Evolutionary conservation across 2,797 vertebrate species (phyloP).

Genomic region (Harpagifer antarcticus): DNA sequence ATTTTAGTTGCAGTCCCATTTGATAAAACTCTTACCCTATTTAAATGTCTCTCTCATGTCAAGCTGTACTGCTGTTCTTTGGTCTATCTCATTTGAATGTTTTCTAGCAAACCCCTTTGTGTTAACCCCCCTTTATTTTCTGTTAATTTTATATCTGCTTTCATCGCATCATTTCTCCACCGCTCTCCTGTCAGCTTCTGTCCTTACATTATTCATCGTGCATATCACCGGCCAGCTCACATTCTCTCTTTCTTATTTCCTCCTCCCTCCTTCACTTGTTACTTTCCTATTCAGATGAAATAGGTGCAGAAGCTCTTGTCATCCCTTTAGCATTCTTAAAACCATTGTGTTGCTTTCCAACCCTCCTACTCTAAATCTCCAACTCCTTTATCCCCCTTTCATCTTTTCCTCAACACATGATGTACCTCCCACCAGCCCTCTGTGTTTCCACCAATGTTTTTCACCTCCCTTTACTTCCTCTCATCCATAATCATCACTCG

Average conservation of each 20-base stretch:
- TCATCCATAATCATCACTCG: conserved; percentile 56
- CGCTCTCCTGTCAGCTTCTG: conserved; percentile 49
- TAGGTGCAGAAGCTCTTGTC: conserved; percentile 26
- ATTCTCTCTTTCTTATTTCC: conserved; percentile 46
- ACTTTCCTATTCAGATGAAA: conserved; percentile 58
- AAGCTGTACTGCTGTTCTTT: conserved; percentile 31
- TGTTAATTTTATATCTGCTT: conserved; percentile 34
- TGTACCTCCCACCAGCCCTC: conserved; percentile 22
- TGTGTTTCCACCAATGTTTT: conserved; percentile 33
- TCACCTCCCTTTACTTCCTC: conserved; percentile 37
- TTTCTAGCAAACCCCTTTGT: conserved; percentile 34
- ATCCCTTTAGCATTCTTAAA: conserved; percentile 30
- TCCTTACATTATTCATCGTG: conserved; percentile 69
- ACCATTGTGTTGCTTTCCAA: conserved; percentile 15
- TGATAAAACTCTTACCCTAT: conserved; percentile 36
- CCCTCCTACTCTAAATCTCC: conserved; percentile 51
- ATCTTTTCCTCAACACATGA: conserved; percentile 41
- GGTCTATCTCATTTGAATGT: conserved; percentile 49
- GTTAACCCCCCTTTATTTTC: conserved; percentile 31
- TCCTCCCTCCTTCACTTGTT: conserved; percentile 42
- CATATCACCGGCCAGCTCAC: conserved; percentile 44
- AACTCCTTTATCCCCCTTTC: conserved; percentile 50
- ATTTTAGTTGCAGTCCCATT: conserved; percentile 18
- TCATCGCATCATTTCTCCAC: conserved; percentile 38
- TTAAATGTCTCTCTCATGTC: conserved; percentile 43